Base-by-base conservation (phyloP, 2,797 vertebrate species). In the Eulemur coronatus region DNA sequence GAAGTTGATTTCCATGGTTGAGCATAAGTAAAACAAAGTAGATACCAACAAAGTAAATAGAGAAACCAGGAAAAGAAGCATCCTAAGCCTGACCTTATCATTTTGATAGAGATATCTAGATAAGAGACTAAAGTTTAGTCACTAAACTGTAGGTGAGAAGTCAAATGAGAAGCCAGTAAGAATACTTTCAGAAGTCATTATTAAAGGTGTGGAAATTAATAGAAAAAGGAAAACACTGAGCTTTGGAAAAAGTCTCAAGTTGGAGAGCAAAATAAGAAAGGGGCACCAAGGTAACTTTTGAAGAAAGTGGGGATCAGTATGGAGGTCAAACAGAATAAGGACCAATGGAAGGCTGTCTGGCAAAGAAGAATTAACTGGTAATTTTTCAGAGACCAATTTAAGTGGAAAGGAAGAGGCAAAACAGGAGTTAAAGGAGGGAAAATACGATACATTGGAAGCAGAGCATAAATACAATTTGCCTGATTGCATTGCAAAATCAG, bases 351-450 rank as follows among this genome's bases (percentile, higher is more conserved):
- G 78, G 22, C 41, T 94, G 28, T 52, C 41, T 80, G 81, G 61
- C 28, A 57, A 86, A 41, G 14, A 63, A 86, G 11, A 92, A 79
- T 89, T 65, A 85, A 89, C 41, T 61, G 41, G 52, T 75, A 91
- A 69, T 78, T 87, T 91, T 90, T 73, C 41, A 35, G 33, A 92
- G 28, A 70, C 65, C 50, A 94, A 80, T 33, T 87, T 55, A 86
- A 78, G n/a, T 80, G 63, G 18, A 73, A 95, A 84, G 57, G 12
- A 89, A 86, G 75, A 96, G 50, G 55, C 11, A 76, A 94, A 91
- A 80, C 14, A 84, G 41, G n/a, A 89, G 52, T 80, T 70, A 84
- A 30, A 30, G 48, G 5, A 96, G 30, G 17, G n/a, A 85, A 95
- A 85, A 89, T 1, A 52, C 26, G 43, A 82, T 26, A 72, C 14